Percentiles rank a stretch among this genome's conserved stretches.
phyloP scores from a whole-genome alignment of 2,797 vertebrate genomes.

The Simalia tracyae region DNA sequence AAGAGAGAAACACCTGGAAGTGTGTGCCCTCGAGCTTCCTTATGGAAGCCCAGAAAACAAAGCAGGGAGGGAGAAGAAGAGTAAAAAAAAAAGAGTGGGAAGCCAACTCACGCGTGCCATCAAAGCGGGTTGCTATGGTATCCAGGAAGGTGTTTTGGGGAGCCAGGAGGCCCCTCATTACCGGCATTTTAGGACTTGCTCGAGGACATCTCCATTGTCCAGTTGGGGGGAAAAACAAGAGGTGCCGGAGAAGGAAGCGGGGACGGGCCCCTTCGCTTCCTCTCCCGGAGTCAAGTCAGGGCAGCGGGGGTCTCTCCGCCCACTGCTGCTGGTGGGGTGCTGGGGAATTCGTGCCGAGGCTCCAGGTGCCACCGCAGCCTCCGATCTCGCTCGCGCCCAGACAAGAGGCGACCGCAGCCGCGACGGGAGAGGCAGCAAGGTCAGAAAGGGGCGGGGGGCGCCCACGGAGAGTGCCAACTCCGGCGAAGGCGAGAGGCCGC shows the following conservation, averaged over 20 bases:
- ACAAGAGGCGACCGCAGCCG: background rate
- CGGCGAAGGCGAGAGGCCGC: background rate
- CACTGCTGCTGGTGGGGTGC: background rate
- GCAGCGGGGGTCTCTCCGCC: background rate
- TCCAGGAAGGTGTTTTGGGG: slow-evolving; percentile 99
- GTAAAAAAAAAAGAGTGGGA: background rate
- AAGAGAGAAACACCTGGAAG: background rate
- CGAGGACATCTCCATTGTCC: slow-evolving; percentile 8
- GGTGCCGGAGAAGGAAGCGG: too few species aligned
- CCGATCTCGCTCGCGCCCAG: background rate
- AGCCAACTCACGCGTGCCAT: slow-evolving; percentile 95
- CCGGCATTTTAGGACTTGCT: slow-evolving; percentile 87
- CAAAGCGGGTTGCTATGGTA: slow-evolving; percentile 97
- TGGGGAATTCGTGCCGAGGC: background rate
- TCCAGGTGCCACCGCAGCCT: background rate
- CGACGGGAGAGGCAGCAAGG: background rate
- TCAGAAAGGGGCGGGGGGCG: too few species aligned
- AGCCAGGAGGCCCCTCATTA: slow-evolving; percentile 98
- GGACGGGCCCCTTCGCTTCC: background rate
- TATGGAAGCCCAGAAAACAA: background rate
- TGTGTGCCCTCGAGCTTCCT: background rate
- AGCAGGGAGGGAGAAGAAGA: background rate
- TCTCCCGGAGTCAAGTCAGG: background rate
- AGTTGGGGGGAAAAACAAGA: background rate
- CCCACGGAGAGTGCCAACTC: background rate